phyloP scores from a whole-genome alignment of 2,113 vertebrate species.

The Camelus dromedarius region DNA sequence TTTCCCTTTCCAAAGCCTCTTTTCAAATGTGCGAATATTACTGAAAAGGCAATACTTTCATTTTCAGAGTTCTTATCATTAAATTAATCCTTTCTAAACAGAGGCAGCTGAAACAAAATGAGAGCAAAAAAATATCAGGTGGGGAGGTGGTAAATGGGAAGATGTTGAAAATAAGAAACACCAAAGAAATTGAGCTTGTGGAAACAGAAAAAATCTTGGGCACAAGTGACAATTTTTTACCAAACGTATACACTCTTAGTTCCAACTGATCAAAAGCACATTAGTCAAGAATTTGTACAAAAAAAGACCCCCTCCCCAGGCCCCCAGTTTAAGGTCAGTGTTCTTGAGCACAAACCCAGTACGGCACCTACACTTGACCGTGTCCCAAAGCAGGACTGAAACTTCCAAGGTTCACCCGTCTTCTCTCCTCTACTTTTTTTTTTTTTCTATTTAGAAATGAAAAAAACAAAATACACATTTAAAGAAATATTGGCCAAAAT shows the following conservation, averaged over 20 bases:
- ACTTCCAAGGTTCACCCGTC: neutral
- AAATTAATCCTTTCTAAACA: neutral
- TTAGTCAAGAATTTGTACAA: neutral
- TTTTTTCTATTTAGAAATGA: neutral
- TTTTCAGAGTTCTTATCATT: neutral
- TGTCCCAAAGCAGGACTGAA: neutral
- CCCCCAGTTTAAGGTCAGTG: neutral
- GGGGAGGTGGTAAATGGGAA: neutral
- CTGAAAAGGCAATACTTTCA: neutral
- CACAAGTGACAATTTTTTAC: neutral
- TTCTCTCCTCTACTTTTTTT: neutral
- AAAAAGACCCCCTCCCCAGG: neutral
- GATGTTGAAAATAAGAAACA: neutral
- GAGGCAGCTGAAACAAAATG: neutral
- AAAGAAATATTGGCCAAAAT: constrained; percentile 13
- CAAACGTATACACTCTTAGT: neutral
- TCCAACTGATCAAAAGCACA: neutral
- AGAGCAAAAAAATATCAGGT: neutral
- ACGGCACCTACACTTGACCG: neutral
- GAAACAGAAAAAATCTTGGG: neutral
- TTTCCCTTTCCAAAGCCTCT: neutral
- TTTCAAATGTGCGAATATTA: neutral
- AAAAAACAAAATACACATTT: neutral
- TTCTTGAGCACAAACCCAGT: neutral
- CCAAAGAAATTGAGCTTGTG: neutral